A percentile compares a stretch with the other conserved stretches of the same genome.
Evolutionary conservation across 2,113 vertebrate species (phyloP).

Genomic region (Poicephalus gulielmi): DNA sequence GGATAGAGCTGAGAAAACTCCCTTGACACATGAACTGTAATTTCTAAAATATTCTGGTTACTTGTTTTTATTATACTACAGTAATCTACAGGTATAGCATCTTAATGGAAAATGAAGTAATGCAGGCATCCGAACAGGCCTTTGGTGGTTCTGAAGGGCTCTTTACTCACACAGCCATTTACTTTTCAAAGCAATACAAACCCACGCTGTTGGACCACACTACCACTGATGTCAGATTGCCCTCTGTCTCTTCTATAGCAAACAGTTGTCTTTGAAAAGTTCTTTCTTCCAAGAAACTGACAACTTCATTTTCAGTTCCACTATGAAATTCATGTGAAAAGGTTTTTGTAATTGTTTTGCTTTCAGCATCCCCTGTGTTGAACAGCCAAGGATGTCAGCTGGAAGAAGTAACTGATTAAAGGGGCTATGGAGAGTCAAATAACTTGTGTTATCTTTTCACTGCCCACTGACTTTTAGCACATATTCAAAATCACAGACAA

Average conservation of each 20-base stretch:
- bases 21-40: background rate
- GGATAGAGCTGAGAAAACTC: background rate
- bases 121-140: background rate
- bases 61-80: background rate
- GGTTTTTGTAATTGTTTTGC: background rate
- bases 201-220: fast-evolving
- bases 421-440: background rate
- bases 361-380: background rate
- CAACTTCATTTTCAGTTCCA: background rate
- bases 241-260: background rate
- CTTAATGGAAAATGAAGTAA: background rate
- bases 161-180: background rate
- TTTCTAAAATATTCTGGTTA: background rate
- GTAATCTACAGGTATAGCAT: background rate
- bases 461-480: background rate
- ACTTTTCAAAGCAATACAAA: background rate
- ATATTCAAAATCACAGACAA: background rate
- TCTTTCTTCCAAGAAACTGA: background rate
- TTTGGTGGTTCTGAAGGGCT: background rate
- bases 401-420: background rate
- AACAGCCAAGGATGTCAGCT: background rate
- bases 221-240: background rate
- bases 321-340: background rate
- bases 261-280: background rate
- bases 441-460: background rate